Conservation (phyloP, 2,888 invertebrate genomes). For the Platycheirus rosarum region DNA sequence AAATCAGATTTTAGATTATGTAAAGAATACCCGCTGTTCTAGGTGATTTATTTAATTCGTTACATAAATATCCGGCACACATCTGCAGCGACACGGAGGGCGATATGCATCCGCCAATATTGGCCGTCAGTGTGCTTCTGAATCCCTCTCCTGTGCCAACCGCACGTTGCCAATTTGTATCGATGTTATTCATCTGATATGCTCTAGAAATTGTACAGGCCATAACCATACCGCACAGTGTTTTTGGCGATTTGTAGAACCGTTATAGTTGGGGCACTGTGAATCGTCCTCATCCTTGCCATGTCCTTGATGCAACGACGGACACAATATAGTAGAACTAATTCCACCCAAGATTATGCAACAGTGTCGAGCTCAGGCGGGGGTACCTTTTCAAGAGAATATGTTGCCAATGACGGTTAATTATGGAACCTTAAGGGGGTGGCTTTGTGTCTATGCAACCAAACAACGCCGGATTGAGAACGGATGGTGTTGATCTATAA, state of each 20-base stretch:
- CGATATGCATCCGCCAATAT: slow-evolving; percentile 54
- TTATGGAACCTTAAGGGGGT: slow-evolving; percentile 36
- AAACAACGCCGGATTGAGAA: slow-evolving; percentile 36
- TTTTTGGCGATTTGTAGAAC: slow-evolving; percentile 62
- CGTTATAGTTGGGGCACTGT: slow-evolving; percentile 22
- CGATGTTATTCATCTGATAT: slow-evolving; percentile 55
- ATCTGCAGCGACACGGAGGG: slow-evolving; percentile 63
- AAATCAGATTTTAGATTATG: slow-evolving; percentile 66
- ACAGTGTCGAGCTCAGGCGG: slow-evolving; percentile 37
- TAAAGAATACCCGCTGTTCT: slow-evolving; percentile 62
- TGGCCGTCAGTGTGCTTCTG: background rate
- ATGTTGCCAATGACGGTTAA: slow-evolving; percentile 70
- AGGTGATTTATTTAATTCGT: slow-evolving; percentile 72
- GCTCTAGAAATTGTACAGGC: slow-evolving; percentile 55
- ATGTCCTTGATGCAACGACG: slow-evolving; percentile 17
- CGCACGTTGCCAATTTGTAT: slow-evolving; percentile 44
- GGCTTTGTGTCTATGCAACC: slow-evolving; percentile 6
- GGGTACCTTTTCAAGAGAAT: slow-evolving; percentile 35
- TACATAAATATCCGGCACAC: slow-evolving; percentile 67
- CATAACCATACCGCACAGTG: slow-evolving; percentile 53
- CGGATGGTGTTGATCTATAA: slow-evolving; percentile 72
- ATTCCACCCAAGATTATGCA: slow-evolving; percentile 73
- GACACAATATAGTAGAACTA: slow-evolving; percentile 54
- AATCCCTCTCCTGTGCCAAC: slow-evolving; percentile 41
- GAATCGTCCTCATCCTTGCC: background rate